Percentiles rank a stretch among this genome's conserved stretches.
phyloP scores from a whole-genome alignment of 2,113 vertebrate genomes.

The Ellobius talpinus region DNA sequence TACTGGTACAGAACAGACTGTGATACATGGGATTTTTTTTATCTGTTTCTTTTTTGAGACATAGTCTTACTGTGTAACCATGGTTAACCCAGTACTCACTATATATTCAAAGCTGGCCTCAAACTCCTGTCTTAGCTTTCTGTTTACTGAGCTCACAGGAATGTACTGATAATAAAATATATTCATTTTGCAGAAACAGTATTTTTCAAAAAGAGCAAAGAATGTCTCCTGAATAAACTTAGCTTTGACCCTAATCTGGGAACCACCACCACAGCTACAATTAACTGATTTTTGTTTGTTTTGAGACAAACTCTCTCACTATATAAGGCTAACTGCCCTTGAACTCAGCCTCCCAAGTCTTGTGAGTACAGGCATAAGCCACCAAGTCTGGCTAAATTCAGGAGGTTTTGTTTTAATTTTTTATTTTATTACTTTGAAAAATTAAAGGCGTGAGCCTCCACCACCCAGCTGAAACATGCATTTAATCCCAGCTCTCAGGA shows the following conservation, averaged over 20 bases:
- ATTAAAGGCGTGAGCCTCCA: too few relatives aligned
- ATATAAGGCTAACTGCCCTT: neutral
- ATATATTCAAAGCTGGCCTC: neutral
- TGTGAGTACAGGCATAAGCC: neutral
- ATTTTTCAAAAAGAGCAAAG: constrained; percentile 41
- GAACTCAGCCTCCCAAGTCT: neutral
- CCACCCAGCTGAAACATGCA: rapidly evolving
- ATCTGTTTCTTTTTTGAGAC: neutral
- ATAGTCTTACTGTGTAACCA: neutral
- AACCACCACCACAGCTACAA: neutral
- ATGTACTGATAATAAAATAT: neutral
- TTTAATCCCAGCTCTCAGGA: neutral
- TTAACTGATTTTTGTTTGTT: neutral
- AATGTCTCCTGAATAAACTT: neutral
- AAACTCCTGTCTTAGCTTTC: neutral
- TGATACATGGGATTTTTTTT: too few relatives aligned
- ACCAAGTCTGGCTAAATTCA: neutral
- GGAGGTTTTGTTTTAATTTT: neutral
- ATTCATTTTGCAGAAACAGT: neutral
- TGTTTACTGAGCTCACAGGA: neutral
- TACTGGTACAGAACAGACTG: neutral
- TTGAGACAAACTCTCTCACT: neutral
- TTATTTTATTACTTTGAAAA: neutral
- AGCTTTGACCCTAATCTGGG: neutral
- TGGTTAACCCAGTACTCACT: neutral